phyloP scores from a whole-genome alignment of 2,888 invertebrate species.

The Erebia palarica region DNA sequence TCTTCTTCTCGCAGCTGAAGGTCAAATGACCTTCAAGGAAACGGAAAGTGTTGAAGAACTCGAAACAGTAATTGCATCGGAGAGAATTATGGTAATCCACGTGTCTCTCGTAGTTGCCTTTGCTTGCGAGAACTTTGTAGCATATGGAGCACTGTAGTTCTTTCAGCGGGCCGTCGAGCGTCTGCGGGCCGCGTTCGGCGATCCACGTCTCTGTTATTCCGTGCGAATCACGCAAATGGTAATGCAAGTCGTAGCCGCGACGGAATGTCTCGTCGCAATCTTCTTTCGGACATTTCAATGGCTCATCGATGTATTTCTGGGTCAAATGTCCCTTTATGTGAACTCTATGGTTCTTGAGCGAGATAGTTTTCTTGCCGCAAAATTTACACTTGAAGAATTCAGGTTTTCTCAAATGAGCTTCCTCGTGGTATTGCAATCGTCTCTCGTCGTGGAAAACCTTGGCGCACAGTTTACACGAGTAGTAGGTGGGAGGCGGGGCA shows the following conservation, averaged over 20 bases:
- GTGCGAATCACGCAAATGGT: constrained; percentile 71
- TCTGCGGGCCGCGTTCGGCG: constrained; percentile 60
- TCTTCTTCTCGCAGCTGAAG: constrained; percentile 72
- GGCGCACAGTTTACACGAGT: constrained; percentile 73
- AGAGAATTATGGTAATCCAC: constrained; percentile 77
- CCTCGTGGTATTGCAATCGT: constrained; percentile 65
- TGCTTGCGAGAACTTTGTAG: constrained; percentile 70
- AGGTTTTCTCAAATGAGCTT: constrained; percentile 69
- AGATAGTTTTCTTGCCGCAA: constrained; percentile 72
- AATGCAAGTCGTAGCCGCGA: constrained; percentile 70
- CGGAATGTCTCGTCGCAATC: constrained; percentile 66
- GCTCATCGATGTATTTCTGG: constrained; percentile 67
- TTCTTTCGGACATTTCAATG: constrained; percentile 63
- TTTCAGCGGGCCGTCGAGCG: constrained; percentile 63
- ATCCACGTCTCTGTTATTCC: constrained; percentile 72
- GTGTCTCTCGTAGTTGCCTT: constrained; percentile 76
- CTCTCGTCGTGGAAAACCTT: constrained; percentile 69
- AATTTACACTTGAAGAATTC: constrained; percentile 76
- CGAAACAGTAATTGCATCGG: constrained; percentile 77
- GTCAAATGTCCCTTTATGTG: constrained; percentile 73
- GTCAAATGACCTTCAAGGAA: constrained; percentile 76
- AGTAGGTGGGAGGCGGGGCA: constrained; percentile 65
- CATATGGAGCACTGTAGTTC: constrained; percentile 77
- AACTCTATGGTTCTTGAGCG: constrained; percentile 65
- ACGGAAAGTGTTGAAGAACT: constrained; percentile 68